Conservation (phyloP, 2,888 invertebrate species). For the Drosophila kanekoi region DNA sequence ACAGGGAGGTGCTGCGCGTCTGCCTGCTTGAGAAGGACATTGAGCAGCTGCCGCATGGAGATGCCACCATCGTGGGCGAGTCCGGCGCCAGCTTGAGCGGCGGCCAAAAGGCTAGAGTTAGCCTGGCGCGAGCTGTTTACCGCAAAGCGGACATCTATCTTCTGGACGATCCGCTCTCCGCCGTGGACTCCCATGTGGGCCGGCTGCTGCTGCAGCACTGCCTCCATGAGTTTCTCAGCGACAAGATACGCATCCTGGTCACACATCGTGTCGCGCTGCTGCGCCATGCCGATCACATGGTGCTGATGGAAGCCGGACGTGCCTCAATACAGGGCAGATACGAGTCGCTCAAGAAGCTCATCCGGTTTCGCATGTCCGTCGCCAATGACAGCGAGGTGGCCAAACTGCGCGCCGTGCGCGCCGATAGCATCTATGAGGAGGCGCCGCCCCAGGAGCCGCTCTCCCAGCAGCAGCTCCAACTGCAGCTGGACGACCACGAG, state of each 20-base stretch:
- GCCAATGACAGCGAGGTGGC: constrained; percentile 75
- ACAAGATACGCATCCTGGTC: constrained; percentile 89
- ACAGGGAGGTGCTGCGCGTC: constrained; percentile 86
- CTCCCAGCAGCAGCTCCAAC: constrained; percentile 87
- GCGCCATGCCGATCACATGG: constrained; percentile 86
- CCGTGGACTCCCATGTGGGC: constrained; percentile 91
- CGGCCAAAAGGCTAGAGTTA: constrained; percentile 91
- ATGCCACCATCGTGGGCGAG: constrained; percentile 87
- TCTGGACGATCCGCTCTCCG: constrained; percentile 91
- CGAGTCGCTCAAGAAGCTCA: constrained; percentile 85
- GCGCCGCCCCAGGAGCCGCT: constrained; percentile 63
- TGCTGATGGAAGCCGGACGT: constrained; percentile 86
- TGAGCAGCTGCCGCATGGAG: constrained; percentile 86
- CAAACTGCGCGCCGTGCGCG: constrained; percentile 60
- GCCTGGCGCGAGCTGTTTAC: constrained; percentile 91
- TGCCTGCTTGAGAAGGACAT: constrained; percentile 89
- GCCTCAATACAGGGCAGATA: constrained; percentile 82
- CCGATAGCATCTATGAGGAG: constrained; percentile 77
- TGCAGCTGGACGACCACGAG: constrained; percentile 85
- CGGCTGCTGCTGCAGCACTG: constrained; percentile 90
- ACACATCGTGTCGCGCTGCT: constrained; percentile 89
- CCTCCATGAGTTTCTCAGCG: constrained; percentile 86
- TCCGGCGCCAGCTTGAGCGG: constrained; percentile 90
- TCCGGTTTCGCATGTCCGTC: constrained; percentile 85
- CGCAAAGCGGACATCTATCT: constrained; percentile 91